phyloP scores from a whole-genome alignment of 2,113 vertebrate genomes.

The Falcunculus frontatus region DNA sequence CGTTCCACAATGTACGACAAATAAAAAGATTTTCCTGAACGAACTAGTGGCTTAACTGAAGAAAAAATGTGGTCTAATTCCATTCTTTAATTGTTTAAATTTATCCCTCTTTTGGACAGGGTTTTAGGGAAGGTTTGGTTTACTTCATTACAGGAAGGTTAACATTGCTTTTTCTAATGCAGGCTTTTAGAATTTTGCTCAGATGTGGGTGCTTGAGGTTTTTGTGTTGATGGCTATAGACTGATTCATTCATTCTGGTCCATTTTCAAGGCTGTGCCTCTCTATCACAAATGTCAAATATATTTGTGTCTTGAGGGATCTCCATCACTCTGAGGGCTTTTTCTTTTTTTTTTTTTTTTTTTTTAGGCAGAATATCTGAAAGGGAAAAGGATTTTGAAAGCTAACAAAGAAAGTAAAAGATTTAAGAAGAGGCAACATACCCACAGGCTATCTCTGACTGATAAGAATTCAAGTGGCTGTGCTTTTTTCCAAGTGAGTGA shows the following conservation, averaged over 20 bases:
- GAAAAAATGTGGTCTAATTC: neutral
- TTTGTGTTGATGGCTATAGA: neutral
- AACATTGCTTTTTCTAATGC: neutral
- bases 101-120: neutral
- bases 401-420: neutral
- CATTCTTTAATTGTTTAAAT: neutral
- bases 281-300: neutral
- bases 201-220: neutral
- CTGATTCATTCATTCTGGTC: neutral
- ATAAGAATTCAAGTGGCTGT: neutral
- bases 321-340: neutral
- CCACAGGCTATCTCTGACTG: neutral
- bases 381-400: neutral
- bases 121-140: neutral
- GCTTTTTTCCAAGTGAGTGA: neutral
- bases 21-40: neutral
- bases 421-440: neutral
- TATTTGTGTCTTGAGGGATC: neutral
- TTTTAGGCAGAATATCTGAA: neutral
- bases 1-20: rapidly evolving
- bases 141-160: neutral
- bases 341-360: neutral
- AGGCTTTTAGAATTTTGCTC: neutral
- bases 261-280: neutral
- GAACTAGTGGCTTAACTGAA: neutral